A percentile compares a stretch with the other conserved stretches of the same genome.
These are phyloP conservation scores for Eueides isabella DNA, from an alignment of 1,140 invertebrate species.

Conservation along the genomic window DNA sequence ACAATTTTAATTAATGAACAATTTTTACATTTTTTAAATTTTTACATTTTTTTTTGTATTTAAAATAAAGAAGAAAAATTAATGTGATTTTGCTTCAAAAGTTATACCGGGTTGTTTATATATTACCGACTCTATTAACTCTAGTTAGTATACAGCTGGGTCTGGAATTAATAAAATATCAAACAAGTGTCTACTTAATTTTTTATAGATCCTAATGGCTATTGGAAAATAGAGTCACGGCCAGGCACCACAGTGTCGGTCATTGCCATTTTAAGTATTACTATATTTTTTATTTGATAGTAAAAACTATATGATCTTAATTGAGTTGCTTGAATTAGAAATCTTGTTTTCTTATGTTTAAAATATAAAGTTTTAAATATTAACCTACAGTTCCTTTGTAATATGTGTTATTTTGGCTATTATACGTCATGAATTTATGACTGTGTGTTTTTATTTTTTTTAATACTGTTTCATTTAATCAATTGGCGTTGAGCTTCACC, in stretches of 20 bases:
- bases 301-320: not conserved
- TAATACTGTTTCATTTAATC: too few species aligned
- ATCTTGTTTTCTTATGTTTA: not conserved
- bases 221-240: conserved; percentile 35
- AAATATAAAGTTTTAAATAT: not conserved
- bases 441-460: too few species aligned
- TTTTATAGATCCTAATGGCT: conserved; percentile 23
- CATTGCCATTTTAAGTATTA: conserved; percentile 43
- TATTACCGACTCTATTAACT: too few species aligned
- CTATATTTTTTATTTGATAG: conserved; percentile 24
- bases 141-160: too few species aligned
- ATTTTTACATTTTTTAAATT: too few species aligned
- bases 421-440: too few species aligned
- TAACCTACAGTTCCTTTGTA: not conserved
- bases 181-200: not conserved
- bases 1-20: not conserved
- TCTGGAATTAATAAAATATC: not conserved
- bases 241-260: conserved; percentile 33
- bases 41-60: too few species aligned
- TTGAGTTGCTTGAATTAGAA: not conserved
- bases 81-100: too few species aligned
- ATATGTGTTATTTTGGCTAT: not conserved
- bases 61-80: too few species aligned
- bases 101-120: too few species aligned
- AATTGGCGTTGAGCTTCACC: too few species aligned